Base-by-base conservation (phyloP, 2,888 invertebrate genomes). In the Gerris lacustris region DNA sequence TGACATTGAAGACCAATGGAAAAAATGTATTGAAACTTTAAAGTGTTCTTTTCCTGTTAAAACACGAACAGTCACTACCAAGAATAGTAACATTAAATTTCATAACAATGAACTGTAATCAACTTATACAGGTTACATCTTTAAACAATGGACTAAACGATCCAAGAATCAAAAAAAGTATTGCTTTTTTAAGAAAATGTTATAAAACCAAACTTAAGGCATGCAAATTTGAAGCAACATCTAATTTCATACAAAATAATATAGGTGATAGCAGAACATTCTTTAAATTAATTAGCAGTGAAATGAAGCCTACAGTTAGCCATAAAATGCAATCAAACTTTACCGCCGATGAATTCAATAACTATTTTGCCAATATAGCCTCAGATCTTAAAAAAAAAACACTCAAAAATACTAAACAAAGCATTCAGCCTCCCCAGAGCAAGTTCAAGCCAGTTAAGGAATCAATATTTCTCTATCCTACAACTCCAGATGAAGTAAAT, bases 1-100 rank as follows among this genome's bases (percentile, higher is more conserved):
- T 11, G 55, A 55, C 55, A 55, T 55, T 55, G 55, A 55, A 55
- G 55, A 55, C 55, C 55, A 55, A 55, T 55, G 55, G 55, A 55
- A 5, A 55, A 55, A 55, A 55, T 55, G 1, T 11, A 55, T 55
- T 55, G 55, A 55, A 55, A 55, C 55, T 11, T 55, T 55, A 55
- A 55, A 55, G 55, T 55, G 55, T 55, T 55, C 55, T 15, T 55
- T 55, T 55, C 55, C 55, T 55, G 11, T 55, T 15, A 55, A 55
- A 55, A 55, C 55, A 55, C 9, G 15, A 5, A 5, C 55, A 11
- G 15, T 15, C 15, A 55, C 55, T 11, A 11, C 55, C 15, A 55
- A 2, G 9, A 55, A 15, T 55, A 55, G 55, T 2, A 55, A 15
- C 15, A 5, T 55, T 15, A 9, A 55, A 55, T 55, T 55, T 55